Base-by-base conservation (phyloP, 2,113 vertebrate species). In the Gallinago jamesoni region DNA sequence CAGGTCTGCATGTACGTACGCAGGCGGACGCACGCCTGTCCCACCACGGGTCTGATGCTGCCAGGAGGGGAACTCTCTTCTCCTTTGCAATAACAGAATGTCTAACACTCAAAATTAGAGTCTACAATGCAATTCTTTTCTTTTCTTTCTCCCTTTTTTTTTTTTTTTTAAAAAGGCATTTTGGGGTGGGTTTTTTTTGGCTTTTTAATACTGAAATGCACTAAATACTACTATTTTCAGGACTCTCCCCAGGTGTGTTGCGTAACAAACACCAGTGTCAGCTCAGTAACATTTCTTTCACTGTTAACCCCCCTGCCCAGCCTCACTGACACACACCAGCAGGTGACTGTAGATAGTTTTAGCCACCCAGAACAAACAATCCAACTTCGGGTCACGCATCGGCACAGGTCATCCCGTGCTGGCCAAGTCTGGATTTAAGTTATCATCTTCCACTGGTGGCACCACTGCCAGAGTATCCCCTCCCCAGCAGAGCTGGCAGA, bases 11-110 rank as follows among this genome's bases (percentile, higher is more conserved):
- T 0, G 2, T 7, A 3, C 2, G 37, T 14, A 27, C 2, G 12
- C 66, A 59, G 1, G 3, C 1, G 2, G 69, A 80, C 16, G 17
- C 45, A 37, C 0, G 1, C 47, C 31, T 13, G 18, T 30, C 6
- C 14, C 64, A 0, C 0, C 11, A 5, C 0, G 12, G 72, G 22
- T 17, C 25, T 1, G 3, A 67, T 59, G 53, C 47, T 86, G 81
- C 50, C 84, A n/a, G 64, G 11, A 14, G 48, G 22, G 56, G 53
- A 83, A 48, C 33, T 48, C 52, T 21, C 53, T 68, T 81, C 43
- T 60, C 23, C 25, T 50, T 73, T 13, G 17, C 31, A 25, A 18
- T 2, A 63, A 22, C 0, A 57, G 24, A 70, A 67, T 1, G 19
- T 24, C 72, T 37, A 77, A 47, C 55, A 52, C 17, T 74, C 41